phyloP scores from a whole-genome alignment of 2,797 vertebrate species.

The Vespertilio murinus region DNA sequence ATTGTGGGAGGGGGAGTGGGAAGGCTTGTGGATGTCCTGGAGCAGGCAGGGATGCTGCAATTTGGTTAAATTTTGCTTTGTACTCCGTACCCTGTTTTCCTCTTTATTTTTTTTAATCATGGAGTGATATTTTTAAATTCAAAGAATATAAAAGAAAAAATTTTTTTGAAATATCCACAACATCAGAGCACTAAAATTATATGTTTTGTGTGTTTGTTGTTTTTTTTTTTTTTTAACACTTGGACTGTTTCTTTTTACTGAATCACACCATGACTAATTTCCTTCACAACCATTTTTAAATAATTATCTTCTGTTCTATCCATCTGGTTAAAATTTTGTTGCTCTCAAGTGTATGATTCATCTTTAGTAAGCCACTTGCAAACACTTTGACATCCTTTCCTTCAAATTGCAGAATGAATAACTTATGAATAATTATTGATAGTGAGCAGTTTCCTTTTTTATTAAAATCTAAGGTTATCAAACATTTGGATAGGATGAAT shows the following conservation, averaged over 20 bases:
- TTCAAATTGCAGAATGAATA: slow-evolving; percentile 22
- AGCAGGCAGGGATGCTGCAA: background rate
- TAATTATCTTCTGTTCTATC: slow-evolving; percentile 29
- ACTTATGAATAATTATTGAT: background rate
- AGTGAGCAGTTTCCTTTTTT: background rate
- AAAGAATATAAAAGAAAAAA: background rate
- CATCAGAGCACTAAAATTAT: background rate
- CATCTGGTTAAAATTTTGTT: slow-evolving; percentile 10
- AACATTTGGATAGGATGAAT: background rate
- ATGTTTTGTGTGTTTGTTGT: background rate
- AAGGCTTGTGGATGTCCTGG: background rate
- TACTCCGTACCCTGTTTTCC: background rate
- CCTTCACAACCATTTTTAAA: background rate
- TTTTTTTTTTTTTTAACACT: background rate
- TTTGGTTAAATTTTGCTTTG: background rate
- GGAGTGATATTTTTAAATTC: background rate
- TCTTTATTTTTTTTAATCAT: background rate
- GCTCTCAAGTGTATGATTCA: background rate
- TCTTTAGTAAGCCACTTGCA: background rate
- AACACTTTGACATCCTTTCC: background rate
- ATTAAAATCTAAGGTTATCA: background rate
- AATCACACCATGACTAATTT: slow-evolving; percentile 19
- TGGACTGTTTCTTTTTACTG: background rate
- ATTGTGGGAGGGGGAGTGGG: no score
- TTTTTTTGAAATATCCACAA: background rate